phyloP scores from a whole-genome alignment of 1,140 invertebrate genomes.

The Copidosoma floridanum region DNA sequence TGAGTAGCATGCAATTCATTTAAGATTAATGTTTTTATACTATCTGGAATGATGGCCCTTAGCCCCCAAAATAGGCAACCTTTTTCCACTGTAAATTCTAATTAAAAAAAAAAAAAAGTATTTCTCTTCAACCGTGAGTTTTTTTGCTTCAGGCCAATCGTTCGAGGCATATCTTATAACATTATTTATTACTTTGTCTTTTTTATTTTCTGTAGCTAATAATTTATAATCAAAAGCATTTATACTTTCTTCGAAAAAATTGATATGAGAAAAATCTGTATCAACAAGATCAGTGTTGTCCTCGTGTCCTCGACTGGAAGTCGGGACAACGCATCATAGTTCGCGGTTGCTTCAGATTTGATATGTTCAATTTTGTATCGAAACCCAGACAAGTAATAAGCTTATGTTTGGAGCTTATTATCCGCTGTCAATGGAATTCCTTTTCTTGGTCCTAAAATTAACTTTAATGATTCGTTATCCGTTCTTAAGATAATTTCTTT shows the following conservation, averaged over 20 bases:
- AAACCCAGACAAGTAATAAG: conserved; percentile 1
- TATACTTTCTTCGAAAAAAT: neutral
- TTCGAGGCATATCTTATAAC: too few relatives aligned
- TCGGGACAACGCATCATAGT: neutral
- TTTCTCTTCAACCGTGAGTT: too few relatives aligned
- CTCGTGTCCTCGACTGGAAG: neutral
- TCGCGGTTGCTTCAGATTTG: neutral
- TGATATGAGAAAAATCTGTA: neutral
- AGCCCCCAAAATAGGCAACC: conserved; percentile 35
- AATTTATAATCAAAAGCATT: neutral
- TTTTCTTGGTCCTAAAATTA: conserved; percentile 1
- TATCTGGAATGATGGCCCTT: conserved; percentile 45
- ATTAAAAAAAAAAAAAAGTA: neutral
- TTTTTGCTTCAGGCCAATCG: too few relatives aligned
- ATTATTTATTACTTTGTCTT: too few relatives aligned
- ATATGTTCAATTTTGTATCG: neutral
- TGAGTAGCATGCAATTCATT: conserved; percentile 24
- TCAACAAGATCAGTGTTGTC: too few relatives aligned
- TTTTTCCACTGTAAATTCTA: conserved; percentile 19
- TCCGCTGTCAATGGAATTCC: neutral
- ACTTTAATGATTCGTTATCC: too few relatives aligned
- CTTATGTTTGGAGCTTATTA: neutral
- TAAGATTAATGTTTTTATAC: conserved; percentile 37
- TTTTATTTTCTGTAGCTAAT: neutral
- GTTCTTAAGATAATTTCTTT: too few relatives aligned